These are phyloP conservation scores for Troilus luridus DNA, from an alignment of 2,888 invertebrate species.

Conservation along the genomic window DNA sequence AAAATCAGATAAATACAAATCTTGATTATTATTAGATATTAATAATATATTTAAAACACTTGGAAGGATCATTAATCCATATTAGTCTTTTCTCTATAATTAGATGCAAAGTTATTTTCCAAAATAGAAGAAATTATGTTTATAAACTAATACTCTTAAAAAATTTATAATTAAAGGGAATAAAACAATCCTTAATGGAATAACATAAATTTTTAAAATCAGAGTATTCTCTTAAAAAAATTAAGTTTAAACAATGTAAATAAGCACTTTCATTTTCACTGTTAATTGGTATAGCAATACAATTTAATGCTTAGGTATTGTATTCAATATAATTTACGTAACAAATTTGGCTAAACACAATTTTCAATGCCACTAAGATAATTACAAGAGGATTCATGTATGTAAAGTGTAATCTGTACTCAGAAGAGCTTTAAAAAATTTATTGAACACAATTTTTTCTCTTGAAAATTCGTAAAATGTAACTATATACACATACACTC, in stretches of 20 bases:
- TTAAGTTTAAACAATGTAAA: not conserved
- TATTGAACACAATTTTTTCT: not conserved
- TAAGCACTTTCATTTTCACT: not conserved
- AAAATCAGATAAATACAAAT: too few relatives aligned
- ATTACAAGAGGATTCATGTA: not conserved
- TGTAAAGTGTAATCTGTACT: not conserved
- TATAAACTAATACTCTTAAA: too few relatives aligned
- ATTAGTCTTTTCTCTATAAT: too few relatives aligned
- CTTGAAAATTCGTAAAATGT: not conserved
- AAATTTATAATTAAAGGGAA: too few relatives aligned
- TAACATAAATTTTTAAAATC: too few relatives aligned
- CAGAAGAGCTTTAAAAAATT: not conserved
- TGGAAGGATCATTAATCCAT: too few relatives aligned
- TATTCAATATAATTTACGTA: not conserved
- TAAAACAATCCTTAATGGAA: too few relatives aligned
- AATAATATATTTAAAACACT: too few relatives aligned
- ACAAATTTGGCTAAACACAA: not conserved
- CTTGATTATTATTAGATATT: too few relatives aligned
- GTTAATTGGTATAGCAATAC: not conserved
- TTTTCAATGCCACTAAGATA: constrained; percentile 1
- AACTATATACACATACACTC: not conserved
- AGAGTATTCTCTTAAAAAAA: too few relatives aligned
- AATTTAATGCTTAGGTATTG: not conserved
- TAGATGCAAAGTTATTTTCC: too few relatives aligned
- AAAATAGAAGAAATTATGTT: too few relatives aligned